Base-by-base conservation (phyloP, 2,113 vertebrate species). In the Nothocercus julius region DNA sequence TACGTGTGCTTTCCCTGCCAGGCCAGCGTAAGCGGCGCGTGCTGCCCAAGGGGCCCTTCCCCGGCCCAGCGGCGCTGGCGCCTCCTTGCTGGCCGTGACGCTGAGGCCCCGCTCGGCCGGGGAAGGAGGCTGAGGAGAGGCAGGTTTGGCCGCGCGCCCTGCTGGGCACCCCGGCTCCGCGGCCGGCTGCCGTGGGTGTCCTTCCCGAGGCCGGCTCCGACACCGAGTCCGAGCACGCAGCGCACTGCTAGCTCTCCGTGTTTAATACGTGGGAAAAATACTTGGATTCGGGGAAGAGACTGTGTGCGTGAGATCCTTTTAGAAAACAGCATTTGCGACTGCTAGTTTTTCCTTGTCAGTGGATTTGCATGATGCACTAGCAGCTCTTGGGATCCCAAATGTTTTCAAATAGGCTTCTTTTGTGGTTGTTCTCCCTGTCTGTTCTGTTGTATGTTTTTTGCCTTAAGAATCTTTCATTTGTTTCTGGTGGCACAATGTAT, bases 251-350 rank as follows among this genome's bases (percentile, higher is more conserved):
- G 3, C 12, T 79, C 12, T 13, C 63, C 40, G 18, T 61, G 22
- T 36, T 14, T 68, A 72, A 54, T 28, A 63, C 1, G 0, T 8
- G 7, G n/a, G 68, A 69, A 76, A 3, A 86, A 79, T 40, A 27
- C 51, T 27, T 10, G 14, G 1, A 0, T 68, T 27, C 30, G 5
- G 1, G 40, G 11, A 22, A 72, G 11, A 36, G 22, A 40, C 15
- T 15, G 3, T 14, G 12, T 76, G 12, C 27, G 22, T 72, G 51
- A 70, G 11, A 54, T 54, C 36, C 51, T 82, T 7, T 14, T 53
- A 27, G 47, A 3, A 45, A 45, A 59, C 4, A 6, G 14, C 51
- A 4, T 53, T 53, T 51, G 10, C 36, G 13, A 1, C 0, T 28
- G 34, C 9, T 40, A 3, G 11, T 75, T 32, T 58, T 51, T 32